Conservation (phyloP, 2,888 invertebrate genomes). For the Drosophila yooni region DNA sequence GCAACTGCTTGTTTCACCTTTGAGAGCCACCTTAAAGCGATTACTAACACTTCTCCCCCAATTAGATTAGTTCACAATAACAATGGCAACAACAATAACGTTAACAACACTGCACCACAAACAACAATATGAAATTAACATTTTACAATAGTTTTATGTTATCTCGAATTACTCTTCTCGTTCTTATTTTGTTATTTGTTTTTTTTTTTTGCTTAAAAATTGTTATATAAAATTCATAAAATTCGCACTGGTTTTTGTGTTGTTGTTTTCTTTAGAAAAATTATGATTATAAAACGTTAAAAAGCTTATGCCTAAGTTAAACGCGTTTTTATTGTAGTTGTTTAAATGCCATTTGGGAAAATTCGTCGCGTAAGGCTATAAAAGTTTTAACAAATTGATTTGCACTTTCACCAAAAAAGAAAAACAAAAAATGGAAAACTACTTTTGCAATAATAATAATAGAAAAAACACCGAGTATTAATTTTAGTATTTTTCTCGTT, state of each 20-base stretch:
- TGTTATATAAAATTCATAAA: slow-evolving; percentile 53
- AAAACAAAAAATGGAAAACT: slow-evolving; percentile 21
- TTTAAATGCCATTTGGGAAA: slow-evolving; percentile 73
- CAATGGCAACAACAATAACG: slow-evolving; percentile 28
- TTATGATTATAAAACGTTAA: slow-evolving; percentile 54
- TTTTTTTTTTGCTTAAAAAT: slow-evolving; percentile 35
- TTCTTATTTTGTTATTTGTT: slow-evolving; percentile 1
- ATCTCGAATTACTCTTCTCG: background rate
- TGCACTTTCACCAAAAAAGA: slow-evolving; percentile 41
- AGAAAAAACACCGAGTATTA: slow-evolving; percentile 23
- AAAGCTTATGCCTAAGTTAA: slow-evolving; percentile 57
- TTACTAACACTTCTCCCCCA: slow-evolving; percentile 33
- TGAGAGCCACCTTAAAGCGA: slow-evolving; percentile 80
- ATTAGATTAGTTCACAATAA: slow-evolving; percentile 23
- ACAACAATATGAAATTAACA: slow-evolving; percentile 25
- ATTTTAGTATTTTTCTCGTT: slow-evolving; percentile 29
- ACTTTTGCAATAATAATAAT: slow-evolving; percentile 11
- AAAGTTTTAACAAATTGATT: slow-evolving; percentile 53
- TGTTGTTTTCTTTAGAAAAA: slow-evolving; percentile 23
- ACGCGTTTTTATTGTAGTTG: slow-evolving; percentile 50
- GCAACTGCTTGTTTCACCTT: slow-evolving; percentile 73
- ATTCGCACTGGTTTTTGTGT: slow-evolving; percentile 7
- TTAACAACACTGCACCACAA: slow-evolving; percentile 37
- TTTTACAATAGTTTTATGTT: slow-evolving; percentile 19
- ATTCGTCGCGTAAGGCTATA: slow-evolving; percentile 62